phyloP scores from a whole-genome alignment of 1,140 invertebrate species.

The Berghia stephanieae region DNA sequence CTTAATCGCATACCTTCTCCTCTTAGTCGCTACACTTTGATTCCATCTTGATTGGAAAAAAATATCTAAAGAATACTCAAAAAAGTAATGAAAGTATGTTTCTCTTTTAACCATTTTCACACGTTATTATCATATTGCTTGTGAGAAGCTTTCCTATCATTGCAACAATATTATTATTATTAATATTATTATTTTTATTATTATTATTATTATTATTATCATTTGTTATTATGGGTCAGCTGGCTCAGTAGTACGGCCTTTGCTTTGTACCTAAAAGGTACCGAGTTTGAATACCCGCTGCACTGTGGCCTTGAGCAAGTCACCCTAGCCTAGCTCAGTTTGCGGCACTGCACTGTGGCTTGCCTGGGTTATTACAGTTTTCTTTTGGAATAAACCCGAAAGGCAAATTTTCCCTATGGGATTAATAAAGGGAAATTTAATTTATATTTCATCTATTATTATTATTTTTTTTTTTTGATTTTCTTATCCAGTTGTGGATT shows the following conservation, averaged over 20 bases:
- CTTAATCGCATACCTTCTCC: no score
- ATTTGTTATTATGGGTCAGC: no score
- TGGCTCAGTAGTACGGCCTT: neutral
- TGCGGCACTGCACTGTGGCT: neutral
- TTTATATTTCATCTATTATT: neutral
- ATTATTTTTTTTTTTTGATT: neutral
- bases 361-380: neutral
- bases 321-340: no score
- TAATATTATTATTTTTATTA: no score
- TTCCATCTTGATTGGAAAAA: neutral
- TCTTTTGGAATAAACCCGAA: neutral
- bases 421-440: neutral
- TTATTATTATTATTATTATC: no score
- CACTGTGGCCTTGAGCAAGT: no score
- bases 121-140: neutral
- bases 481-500: slow-evolving; percentile 18
- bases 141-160: neutral
- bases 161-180: neutral
- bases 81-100: neutral
- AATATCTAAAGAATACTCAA: neutral
- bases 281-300: neutral
- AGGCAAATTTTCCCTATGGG: neutral
- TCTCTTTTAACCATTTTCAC: no score
- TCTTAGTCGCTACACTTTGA: neutral
- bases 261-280: neutral